phyloP scores from a whole-genome alignment of 1,140 invertebrate genomes.

The Meloidogyne chitwoodi region DNA sequence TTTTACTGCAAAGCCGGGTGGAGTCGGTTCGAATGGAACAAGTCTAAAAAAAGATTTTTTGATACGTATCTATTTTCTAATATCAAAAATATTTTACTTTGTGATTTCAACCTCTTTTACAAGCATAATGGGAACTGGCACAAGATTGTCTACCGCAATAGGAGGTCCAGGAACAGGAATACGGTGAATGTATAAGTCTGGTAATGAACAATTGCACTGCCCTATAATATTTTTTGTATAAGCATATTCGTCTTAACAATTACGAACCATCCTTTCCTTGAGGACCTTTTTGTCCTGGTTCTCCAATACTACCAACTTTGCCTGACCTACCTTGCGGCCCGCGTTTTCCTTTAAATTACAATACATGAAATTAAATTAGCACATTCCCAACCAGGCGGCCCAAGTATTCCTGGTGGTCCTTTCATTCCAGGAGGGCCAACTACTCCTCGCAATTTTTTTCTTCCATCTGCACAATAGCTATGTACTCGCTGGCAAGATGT shows the following conservation, averaged over 20 bases:
- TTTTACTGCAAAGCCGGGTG: slow-evolving; percentile 49
- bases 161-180: slow-evolving; percentile 55
- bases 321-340: slow-evolving; percentile 39
- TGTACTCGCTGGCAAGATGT: slow-evolving; percentile 53
- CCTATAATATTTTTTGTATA: slow-evolving; percentile 20
- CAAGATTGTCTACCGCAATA: slow-evolving; percentile 54
- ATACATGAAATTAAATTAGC: neutral
- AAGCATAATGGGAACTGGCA: slow-evolving; percentile 57
- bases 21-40: slow-evolving; percentile 58
- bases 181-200: slow-evolving; percentile 56
- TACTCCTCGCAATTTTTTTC: slow-evolving; percentile 52
- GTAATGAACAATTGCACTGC: slow-evolving; percentile 55
- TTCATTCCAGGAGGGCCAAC: slow-evolving; percentile 31
- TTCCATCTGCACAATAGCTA: slow-evolving; percentile 52
- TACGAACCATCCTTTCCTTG: slow-evolving; percentile 42
- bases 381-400: slow-evolving; percentile 23
- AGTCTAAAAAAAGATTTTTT: slow-evolving; percentile 13
- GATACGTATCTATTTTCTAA: neutral
- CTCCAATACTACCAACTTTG: slow-evolving; percentile 39
- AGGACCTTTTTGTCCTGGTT: slow-evolving; percentile 49
- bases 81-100: slow-evolving; percentile 26
- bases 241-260: neutral
- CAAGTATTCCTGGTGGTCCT: slow-evolving; percentile 34
- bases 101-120: slow-evolving; percentile 60
- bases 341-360: slow-evolving; percentile 21